Conservation (phyloP, 2,888 invertebrate species). For the Caenorhabditis sp. region DNA sequence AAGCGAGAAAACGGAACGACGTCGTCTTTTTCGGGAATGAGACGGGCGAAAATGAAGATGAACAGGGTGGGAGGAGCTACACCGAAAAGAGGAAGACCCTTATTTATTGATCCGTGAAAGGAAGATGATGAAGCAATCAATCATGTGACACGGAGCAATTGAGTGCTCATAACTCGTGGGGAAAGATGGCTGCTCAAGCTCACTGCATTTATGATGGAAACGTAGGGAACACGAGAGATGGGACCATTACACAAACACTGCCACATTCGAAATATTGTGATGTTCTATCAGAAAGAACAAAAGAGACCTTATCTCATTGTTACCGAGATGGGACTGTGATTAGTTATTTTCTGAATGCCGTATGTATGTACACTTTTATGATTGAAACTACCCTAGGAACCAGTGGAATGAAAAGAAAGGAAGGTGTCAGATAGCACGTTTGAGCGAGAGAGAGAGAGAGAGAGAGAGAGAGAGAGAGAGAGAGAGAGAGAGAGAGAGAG, state of each 20-base stretch:
- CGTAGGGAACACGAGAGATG: neutral
- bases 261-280: no score
- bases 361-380: no score
- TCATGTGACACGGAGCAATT: constrained; percentile 4
- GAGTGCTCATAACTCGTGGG: neutral
- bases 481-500: neutral
- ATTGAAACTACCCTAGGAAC: no score
- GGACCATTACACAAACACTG: neutral
- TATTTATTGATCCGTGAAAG: neutral
- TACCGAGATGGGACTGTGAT: no score
- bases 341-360: no score
- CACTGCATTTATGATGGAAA: neutral
- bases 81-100: neutral
- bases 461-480: neutral
- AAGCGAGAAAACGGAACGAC: constrained; percentile 15
- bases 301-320: no score
- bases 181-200: no score
- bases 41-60: constrained; percentile 2
- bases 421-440: no score
- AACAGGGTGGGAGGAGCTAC: no score
- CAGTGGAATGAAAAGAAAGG: no score
- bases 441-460: neutral
- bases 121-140: neutral
- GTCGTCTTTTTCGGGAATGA: neutral
- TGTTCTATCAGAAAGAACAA: no score